These are phyloP conservation scores for Heterodera schachtii DNA, from an alignment of 1,140 invertebrate genomes.

Conservation along the genomic window DNA sequence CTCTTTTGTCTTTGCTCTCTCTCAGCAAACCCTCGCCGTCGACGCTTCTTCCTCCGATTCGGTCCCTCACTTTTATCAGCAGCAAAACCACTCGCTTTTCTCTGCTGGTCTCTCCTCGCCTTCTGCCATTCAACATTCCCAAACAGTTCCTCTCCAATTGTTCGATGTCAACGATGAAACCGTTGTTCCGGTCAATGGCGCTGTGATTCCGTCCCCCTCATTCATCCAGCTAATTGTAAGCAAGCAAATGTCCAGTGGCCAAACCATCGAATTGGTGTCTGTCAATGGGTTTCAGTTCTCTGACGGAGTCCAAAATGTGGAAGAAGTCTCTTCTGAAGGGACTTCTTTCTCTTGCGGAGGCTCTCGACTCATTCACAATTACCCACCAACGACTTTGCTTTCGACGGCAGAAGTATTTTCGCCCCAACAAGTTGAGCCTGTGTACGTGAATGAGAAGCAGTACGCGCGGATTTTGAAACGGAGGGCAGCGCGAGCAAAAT, in stretches of 20 bases:
- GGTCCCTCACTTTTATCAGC: background rate
- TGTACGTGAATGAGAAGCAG: slow-evolving; percentile 99
- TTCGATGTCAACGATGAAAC: slow-evolving; percentile 32
- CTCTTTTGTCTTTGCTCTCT: no score
- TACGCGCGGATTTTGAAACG: slow-evolving; percentile 86
- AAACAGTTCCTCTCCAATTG: slow-evolving; percentile 36
- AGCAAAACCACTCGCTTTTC: background rate
- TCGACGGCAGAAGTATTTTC: slow-evolving; percentile 12
- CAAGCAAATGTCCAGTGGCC: background rate
- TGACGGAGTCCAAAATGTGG: background rate
- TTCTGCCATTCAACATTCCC: background rate
- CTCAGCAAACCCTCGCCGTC: no score
- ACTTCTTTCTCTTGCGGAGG: background rate
- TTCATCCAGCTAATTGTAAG: slow-evolving; percentile 14
- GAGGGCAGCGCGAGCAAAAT: slow-evolving; percentile 83
- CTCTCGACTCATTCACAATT: background rate
- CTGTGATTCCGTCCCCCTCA: slow-evolving; percentile 8
- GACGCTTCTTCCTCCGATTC: background rate
- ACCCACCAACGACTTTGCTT: background rate
- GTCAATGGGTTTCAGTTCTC: background rate
- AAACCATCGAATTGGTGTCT: slow-evolving; percentile 15
- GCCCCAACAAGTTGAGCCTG: slow-evolving; percentile 79
- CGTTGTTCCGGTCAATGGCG: slow-evolving; percentile 21
- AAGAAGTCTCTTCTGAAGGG: background rate
- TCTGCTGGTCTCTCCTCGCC: background rate